Base-by-base conservation (phyloP, 2,888 invertebrate genomes). In the Pristionchus mayeri region DNA sequence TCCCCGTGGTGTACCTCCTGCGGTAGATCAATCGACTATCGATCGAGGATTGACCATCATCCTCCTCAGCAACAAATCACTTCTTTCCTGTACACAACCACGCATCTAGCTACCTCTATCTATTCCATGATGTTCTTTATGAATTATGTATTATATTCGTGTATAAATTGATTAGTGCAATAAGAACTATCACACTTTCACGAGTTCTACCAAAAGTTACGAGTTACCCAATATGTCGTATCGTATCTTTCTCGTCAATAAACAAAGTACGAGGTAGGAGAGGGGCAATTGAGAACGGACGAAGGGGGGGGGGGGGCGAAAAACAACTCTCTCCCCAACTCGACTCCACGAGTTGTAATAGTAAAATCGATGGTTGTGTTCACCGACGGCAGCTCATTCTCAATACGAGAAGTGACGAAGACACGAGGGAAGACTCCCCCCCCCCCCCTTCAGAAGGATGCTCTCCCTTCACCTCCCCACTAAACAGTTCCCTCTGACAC, bases 1-100 rank as follows among this genome's bases (percentile, higher is more conserved):
- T 88, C 75, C 86, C 87, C 60, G 37, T 89, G 44, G 84, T 88
- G 57, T 87, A 86, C 37, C 87, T 88, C 83, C 30, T 81, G 63
- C 85, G 57, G 57, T 86, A 54, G 52, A 71, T 75, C 48, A 48
- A 63, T 82, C 63, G n/a, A n/a, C n/a, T 18, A 34, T 75, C 37
- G 11, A 34, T 40, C 7, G 44, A 27, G 9, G 63, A 63, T n/a
- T n/a, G 44, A 30, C 75, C 75, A 76, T 79, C 52, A 24, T 21
- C 34, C 80, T 54, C 4, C 48, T 37, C 24, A 37, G 24, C 80
- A 48, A 30, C 78, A 27, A 44, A 13, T 37, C 24, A 52, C 18
- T 57, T 52, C 57, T 57, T 80, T 80, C 40, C n/a, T 52, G 78
- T 40, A 48, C 50, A 78, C 30, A 50, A 78, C 27, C 48, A 24